Base-by-base conservation (phyloP, 2,888 invertebrate genomes). In the Idaea dimidiata region DNA sequence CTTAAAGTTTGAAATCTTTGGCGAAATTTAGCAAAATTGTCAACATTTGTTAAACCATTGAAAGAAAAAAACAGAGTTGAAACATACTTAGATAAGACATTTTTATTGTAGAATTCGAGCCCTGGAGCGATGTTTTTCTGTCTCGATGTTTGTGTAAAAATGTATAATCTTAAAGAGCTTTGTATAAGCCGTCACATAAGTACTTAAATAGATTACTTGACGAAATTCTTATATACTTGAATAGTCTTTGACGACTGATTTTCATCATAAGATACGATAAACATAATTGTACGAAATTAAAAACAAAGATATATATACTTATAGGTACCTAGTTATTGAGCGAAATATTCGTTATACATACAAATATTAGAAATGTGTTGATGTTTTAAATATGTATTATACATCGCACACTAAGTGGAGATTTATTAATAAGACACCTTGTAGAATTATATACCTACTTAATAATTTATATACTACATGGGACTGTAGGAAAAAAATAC, bases 211-310 rank as follows among this genome's bases (percentile, higher is more conserved):
- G 75, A 76, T 76, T 70, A 64, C 66, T 72, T 72, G 64, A 66
- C 67, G 68, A 67, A 71, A 72, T 63, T 67, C 68, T 66, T 69
- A 72, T 73, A 74, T 75, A 74, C 74, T 72, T 73, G 75, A 75
- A 80, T 83, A 83, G 84, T 88, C 87, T 87, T 83, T 81, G 79
- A 85, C 82, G 90, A 91, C 91, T 91, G 91, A 91, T 89, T 89
- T 90, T 91, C 85, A 86, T 86, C 74, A 79, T 82, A 86, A 89
- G 84, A 80, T 81, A 81, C 72, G 70, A 70, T 73, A 79, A 80
- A 77, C 66, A 57, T 82, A 83, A 85, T 81, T 81, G 75, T 76
- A 70, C 66, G 71, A 70, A 66, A 74, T 71, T 74, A 59, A 64
- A 65, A 66, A 66, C 62, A 24, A 24, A 24, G 24, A 24, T 24